Evolutionary conservation across 2,797 vertebrate genomes (phyloP), one percentile per base, ranked within the genome.

Genomic region (Sphenodon punctatus): DNA sequence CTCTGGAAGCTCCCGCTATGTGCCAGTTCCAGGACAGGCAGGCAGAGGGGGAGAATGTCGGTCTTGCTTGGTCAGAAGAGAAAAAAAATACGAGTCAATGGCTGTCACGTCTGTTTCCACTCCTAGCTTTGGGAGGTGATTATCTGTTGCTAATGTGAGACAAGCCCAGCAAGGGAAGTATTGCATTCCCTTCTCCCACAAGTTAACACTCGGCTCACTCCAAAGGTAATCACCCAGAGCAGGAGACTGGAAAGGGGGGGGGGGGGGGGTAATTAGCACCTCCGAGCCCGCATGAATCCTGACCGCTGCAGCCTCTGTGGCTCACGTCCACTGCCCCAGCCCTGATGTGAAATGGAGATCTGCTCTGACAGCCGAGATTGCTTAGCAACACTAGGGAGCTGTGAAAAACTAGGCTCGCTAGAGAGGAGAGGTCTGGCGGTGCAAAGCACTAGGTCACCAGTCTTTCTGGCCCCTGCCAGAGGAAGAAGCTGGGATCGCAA

Each of bases 141-240:
- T n/a, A n/a, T n/a, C 23, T 3, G 64, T 51, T 32, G 56, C 59
- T 3, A n/a, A 60, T 43, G 49, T 34, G 51, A 13, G 10, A 55
- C 53, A 59, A 46, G 43, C 67, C 34, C 39, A n/a, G 56, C 56
- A 43, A 81, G 64, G 67, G 10, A 10, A 19, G 75, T 78, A 8
- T 7, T 0, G n/a, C 51, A 0, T 0, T 38, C 36, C 13, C 61
- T 65, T 22, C 34, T 89, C 87, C 78, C 82, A 42, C 1, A 80
- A 63, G 88, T 83, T 86, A 75, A 86, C 92, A 91, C 92, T 92
- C 92, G 91, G 84, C 92, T 88, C 12, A 86, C 93, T 93, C 92
- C 86, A 85, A 79, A 86, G 82, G 82, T 88, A 85, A 93, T 93
- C 93, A 92, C 67, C 82, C 88, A 73, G 60, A 20, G 0, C 51